phyloP scores from a whole-genome alignment of 2,888 invertebrate genomes.

The Dryocosmus kuriphilus region DNA sequence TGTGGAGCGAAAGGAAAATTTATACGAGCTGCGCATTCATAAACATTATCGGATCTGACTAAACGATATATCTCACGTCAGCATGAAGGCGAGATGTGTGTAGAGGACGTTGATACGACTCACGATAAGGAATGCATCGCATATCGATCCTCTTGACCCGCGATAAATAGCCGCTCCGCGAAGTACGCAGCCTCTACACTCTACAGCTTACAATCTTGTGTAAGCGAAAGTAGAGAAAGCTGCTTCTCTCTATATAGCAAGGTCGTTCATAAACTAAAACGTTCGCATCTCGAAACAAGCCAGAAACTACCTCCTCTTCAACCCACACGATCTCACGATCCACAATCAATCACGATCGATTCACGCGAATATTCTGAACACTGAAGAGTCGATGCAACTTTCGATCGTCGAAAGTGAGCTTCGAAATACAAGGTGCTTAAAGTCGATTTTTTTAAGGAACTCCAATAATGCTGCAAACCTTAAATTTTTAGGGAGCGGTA shows the following conservation, averaged over 20 bases:
- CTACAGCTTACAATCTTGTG: slow-evolving; percentile 69
- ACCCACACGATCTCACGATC: background rate
- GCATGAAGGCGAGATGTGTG: slow-evolving; percentile 4
- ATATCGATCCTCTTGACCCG: slow-evolving; percentile 41
- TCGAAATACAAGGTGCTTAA: background rate
- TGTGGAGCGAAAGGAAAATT: slow-evolving; percentile 25
- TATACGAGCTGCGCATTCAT: slow-evolving; percentile 3
- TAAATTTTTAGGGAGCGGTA: too few relatives aligned
- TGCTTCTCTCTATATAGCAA: slow-evolving; percentile 54
- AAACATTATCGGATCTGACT: background rate
- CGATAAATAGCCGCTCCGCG: slow-evolving; percentile 41
- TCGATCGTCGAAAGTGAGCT: slow-evolving; percentile 7
- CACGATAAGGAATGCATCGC: slow-evolving; percentile 31
- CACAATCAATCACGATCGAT: slow-evolving; percentile 1
- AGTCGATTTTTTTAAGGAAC: background rate
- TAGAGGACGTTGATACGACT: slow-evolving; percentile 24
- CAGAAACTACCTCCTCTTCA: background rate
- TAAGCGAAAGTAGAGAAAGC: slow-evolving; percentile 77
- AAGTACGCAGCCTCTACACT: slow-evolving; percentile 45
- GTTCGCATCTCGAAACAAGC: slow-evolving; percentile 13
- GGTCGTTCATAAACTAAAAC: slow-evolving; percentile 42
- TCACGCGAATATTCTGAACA: background rate
- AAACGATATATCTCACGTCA: background rate
- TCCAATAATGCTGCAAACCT: slow-evolving; percentile 1
- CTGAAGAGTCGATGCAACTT: background rate